phyloP scores from a whole-genome alignment of 1,140 invertebrate species.

The Zaprionus vittiger region DNA sequence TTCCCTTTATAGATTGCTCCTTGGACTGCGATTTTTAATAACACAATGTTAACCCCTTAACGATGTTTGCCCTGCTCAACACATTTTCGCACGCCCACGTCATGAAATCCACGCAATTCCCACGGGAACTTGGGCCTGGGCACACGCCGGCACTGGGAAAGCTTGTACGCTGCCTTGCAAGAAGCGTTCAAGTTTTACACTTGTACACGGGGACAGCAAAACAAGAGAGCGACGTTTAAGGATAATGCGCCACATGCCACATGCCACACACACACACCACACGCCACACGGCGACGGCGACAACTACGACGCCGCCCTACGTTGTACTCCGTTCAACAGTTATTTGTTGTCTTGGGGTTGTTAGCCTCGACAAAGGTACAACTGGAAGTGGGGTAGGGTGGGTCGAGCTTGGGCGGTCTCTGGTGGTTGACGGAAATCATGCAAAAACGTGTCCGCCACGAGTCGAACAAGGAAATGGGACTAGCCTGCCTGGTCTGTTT shows the following conservation, averaged over 20 bases:
- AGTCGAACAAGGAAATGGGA: conserved; percentile 51
- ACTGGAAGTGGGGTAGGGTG: neutral
- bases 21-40: neutral
- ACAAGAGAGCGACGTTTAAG: conserved; percentile 70
- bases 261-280: conserved; percentile 41
- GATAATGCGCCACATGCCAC: conserved; percentile 74
- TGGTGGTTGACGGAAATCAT: conserved; percentile 67
- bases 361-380: conserved; percentile 15
- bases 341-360: conserved; percentile 59
- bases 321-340: conserved; percentile 40
- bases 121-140: conserved; percentile 57
- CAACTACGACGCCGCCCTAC: conserved; percentile 41
- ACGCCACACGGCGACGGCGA: conserved; percentile 30
- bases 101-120: conserved; percentile 53
- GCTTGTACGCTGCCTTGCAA: conserved; percentile 8
- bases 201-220: conserved; percentile 62
- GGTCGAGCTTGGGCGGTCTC: neutral
- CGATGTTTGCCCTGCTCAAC: conserved; percentile 9
- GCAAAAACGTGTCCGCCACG: conserved; percentile 76
- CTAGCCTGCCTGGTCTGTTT: conserved; percentile 52
- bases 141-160: conserved; percentile 44
- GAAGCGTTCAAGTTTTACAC: conserved; percentile 63
- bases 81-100: conserved; percentile 67
- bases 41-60: neutral
- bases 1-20: neutral